phyloP scores from a whole-genome alignment of 2,888 invertebrate species.

The Harpagoxenus sublaevis region DNA sequence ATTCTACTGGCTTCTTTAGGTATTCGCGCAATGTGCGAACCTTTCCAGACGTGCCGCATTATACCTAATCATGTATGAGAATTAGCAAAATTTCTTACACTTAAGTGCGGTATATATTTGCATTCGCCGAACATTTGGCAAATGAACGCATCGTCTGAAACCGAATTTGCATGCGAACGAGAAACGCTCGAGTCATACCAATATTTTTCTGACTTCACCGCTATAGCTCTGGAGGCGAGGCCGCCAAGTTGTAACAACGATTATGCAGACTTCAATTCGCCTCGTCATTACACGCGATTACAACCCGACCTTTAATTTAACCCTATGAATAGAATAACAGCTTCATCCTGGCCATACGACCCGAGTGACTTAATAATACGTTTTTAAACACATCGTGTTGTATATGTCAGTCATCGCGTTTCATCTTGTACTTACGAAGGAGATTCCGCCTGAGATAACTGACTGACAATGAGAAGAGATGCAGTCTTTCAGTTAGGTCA shows the following conservation, averaged over 20 bases:
- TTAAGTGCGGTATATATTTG: slow-evolving; percentile 24
- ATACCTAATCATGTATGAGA: not conserved
- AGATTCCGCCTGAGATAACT: slow-evolving; percentile 11
- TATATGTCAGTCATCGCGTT: slow-evolving; percentile 18
- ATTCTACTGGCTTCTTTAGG: not conserved
- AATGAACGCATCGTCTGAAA: slow-evolving; percentile 9
- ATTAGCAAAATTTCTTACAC: slow-evolving; percentile 24
- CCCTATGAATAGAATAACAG: slow-evolving; percentile 72
- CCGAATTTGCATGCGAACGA: slow-evolving; percentile 52
- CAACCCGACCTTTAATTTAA: slow-evolving; percentile 74
- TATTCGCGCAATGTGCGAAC: not conserved
- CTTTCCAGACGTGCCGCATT: not conserved
- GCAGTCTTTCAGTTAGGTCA: not conserved
- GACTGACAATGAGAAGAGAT: not conserved
- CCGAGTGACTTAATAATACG: slow-evolving; percentile 50
- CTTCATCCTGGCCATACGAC: slow-evolving; percentile 65
- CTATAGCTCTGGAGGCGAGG: slow-evolving; percentile 51
- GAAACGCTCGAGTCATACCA: slow-evolving; percentile 64
- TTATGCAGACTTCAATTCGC: slow-evolving; percentile 71
- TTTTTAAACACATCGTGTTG: slow-evolving; percentile 40
- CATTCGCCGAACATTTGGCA: slow-evolving; percentile 44
- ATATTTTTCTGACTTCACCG: slow-evolving; percentile 69
- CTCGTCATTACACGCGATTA: slow-evolving; percentile 74
- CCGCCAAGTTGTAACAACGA: slow-evolving; percentile 57
- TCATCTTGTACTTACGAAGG: slow-evolving; percentile 29